Evolutionary conservation across 2,888 invertebrate species (phyloP).

Genomic region (Leptopilina syphax): DNA sequence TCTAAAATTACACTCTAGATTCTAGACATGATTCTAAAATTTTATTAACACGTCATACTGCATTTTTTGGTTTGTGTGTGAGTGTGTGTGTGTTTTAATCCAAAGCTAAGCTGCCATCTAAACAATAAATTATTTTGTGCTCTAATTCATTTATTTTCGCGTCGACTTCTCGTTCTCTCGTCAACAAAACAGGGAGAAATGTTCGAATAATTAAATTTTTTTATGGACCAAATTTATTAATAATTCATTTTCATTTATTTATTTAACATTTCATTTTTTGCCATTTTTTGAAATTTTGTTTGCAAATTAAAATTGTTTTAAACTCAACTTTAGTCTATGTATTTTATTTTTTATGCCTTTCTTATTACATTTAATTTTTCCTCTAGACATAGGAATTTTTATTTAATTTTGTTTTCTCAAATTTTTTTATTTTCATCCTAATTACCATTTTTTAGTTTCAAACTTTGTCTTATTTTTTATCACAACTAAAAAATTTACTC

Average conservation of each 20-base stretch:
- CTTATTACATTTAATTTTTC: too few species aligned
- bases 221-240: background rate
- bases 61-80: slow-evolving; percentile 12
- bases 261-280: background rate
- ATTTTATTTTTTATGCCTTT: too few species aligned
- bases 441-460: too few species aligned
- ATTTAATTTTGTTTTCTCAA: too few species aligned
- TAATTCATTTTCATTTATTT: background rate
- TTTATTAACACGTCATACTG: slow-evolving; percentile 54
- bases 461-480: too few species aligned
- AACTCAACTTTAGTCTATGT: too few species aligned
- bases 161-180: slow-evolving; percentile 28
- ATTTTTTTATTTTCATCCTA: too few species aligned
- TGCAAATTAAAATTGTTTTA: too few species aligned
- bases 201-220: background rate
- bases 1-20: slow-evolving; percentile 43
- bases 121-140: slow-evolving; percentile 51
- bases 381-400: too few species aligned
- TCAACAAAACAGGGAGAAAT: slow-evolving; percentile 17
- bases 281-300: too few species aligned
- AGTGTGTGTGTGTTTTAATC: slow-evolving; percentile 52
- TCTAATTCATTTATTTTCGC: slow-evolving; percentile 48
- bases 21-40: slow-evolving; percentile 54
- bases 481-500: too few species aligned
- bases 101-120: slow-evolving; percentile 58